phyloP scores from a whole-genome alignment of 2,113 vertebrate genomes.

The Puffinus mauretanicus region DNA sequence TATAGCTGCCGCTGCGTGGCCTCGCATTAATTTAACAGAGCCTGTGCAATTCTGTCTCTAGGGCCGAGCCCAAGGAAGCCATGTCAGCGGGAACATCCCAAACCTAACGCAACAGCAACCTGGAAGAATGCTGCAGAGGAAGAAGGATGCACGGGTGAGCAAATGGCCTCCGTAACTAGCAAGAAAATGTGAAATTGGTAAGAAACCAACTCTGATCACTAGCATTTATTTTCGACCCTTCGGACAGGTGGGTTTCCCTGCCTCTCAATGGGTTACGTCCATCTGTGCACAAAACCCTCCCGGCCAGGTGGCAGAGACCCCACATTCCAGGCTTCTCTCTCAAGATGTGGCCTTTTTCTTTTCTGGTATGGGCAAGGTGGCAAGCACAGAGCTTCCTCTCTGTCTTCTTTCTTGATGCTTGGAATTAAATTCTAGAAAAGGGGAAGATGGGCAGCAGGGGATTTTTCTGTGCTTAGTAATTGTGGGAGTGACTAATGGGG shows the following conservation, averaged over 20 bases:
- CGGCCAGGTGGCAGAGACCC: background rate
- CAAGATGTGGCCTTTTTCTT: background rate
- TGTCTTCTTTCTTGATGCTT: background rate
- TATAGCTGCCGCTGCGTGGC: background rate
- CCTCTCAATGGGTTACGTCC: accelerated
- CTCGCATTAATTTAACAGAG: background rate
- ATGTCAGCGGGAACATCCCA: accelerated
- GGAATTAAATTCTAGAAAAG: background rate
- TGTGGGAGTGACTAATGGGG: background rate
- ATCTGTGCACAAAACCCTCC: background rate
- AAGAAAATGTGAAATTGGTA: background rate
- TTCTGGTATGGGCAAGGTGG: background rate
- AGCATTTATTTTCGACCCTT: background rate
- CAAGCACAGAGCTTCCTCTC: background rate
- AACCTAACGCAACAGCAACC: accelerated
- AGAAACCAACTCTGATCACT: background rate
- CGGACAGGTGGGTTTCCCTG: background rate
- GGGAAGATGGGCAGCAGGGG: background rate
- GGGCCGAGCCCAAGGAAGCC: background rate
- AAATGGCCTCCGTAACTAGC: background rate
- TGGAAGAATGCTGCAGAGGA: background rate
- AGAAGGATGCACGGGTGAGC: background rate
- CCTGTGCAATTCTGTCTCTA: background rate
- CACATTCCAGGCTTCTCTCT: background rate
- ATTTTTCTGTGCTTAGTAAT: background rate